Evolutionary conservation across 2,113 vertebrate species (phyloP).

Genomic region (Cavia porcellus): DNA sequence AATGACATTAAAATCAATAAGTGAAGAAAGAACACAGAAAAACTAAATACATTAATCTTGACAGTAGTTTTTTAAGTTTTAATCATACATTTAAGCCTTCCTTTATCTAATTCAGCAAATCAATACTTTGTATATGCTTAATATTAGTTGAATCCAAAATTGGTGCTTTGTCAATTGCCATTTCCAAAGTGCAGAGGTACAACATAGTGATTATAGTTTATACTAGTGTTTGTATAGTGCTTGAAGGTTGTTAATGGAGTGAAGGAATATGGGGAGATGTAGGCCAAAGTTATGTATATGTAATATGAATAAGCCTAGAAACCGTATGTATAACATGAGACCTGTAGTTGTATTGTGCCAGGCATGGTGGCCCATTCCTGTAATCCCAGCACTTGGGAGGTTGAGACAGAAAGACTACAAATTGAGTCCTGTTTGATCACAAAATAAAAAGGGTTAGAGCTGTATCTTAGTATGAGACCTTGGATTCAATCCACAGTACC

Average conservation of each 20-base stretch:
- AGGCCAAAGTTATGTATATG: not conserved
- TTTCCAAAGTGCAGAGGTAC: not conserved
- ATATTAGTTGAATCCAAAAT: not conserved
- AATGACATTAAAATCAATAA: constrained; percentile 11
- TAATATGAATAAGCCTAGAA: not conserved
- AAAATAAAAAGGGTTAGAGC: not conserved
- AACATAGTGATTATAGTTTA: not conserved
- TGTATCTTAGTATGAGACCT: not conserved
- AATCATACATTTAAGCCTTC: constrained; percentile 24
- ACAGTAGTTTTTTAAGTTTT: constrained; percentile 35
- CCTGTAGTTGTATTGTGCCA: not conserved
- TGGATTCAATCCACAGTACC: not conserved
- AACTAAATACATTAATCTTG: not conserved
- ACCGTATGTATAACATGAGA: not conserved
- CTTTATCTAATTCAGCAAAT: constrained; percentile 9
- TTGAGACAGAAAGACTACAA: not conserved
- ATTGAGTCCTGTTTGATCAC: not conserved
- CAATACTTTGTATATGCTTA: not conserved
- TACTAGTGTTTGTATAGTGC: not conserved
- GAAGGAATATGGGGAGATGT: not conserved
- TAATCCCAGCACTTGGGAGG: not conserved
- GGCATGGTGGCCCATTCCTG: not conserved
- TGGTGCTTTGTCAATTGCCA: not conserved
- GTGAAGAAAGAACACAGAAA: not conserved
- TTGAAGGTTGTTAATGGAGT: not conserved